Percentiles rank a stretch among this genome's conserved stretches.
phyloP scores from a whole-genome alignment of 1,140 invertebrate genomes.

The Metaphire vulgaris region DNA sequence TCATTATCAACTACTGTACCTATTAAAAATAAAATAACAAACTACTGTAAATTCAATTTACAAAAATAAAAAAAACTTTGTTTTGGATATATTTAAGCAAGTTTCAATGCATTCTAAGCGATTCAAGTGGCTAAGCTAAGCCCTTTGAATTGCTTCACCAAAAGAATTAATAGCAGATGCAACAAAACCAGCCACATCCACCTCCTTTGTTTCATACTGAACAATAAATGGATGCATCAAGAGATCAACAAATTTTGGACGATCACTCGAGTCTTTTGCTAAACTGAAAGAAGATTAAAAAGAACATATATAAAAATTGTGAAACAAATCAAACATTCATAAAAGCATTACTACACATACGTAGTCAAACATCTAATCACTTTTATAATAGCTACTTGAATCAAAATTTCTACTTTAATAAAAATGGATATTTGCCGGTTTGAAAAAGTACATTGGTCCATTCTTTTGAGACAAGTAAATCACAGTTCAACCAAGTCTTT shows the following conservation, averaged over 20 bases:
- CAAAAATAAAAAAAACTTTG: too few relatives aligned
- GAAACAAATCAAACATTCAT: background rate
- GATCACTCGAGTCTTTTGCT: conserved; percentile 76
- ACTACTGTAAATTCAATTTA: too few relatives aligned
- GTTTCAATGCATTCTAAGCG: too few relatives aligned
- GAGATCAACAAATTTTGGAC: conserved; percentile 87
- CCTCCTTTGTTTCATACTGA: conserved; percentile 64
- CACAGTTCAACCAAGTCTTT: too few relatives aligned
- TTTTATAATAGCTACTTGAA: background rate
- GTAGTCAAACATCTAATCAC: background rate
- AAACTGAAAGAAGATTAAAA: conserved; percentile 58
- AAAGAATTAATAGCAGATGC: conserved; percentile 64
- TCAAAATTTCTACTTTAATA: background rate
- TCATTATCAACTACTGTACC: too few relatives aligned
- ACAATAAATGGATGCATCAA: conserved; percentile 78
- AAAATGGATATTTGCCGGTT: background rate
- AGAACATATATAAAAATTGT: background rate
- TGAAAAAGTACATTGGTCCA: background rate
- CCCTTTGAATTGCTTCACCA: background rate
- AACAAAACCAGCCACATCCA: conserved; percentile 80
- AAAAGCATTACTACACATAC: background rate
- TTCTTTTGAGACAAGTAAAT: background rate
- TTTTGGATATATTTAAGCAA: too few relatives aligned
- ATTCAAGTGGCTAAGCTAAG: too few relatives aligned
- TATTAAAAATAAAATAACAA: too few relatives aligned